A percentile compares a stretch with the other conserved stretches of the same genome.
Evolutionary conservation across 1,140 invertebrate species (phyloP).

Genomic region (Cydia strobilella): DNA sequence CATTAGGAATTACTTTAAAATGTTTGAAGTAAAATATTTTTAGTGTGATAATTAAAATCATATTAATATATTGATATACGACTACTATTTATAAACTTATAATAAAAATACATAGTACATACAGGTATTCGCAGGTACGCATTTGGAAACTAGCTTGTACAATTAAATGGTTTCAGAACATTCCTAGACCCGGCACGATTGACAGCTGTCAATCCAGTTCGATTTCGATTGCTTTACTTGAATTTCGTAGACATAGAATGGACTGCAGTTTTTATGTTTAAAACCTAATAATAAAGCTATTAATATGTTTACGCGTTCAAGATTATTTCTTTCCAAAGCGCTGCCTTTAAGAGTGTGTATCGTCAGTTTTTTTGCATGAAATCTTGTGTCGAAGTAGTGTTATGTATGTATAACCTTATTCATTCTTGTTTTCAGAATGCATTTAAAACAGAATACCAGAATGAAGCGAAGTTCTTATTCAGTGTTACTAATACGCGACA

Average conservation of each 20-base stretch:
- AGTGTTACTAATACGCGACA: slow-evolving; percentile 76
- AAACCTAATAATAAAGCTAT: slow-evolving; percentile 33
- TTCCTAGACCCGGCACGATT: neutral
- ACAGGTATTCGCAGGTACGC: too few relatives aligned
- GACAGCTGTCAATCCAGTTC: slow-evolving; percentile 2
- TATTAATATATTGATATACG: too few relatives aligned
- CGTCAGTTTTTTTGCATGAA: slow-evolving; percentile 23
- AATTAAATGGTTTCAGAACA: neutral
- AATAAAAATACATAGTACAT: too few relatives aligned
- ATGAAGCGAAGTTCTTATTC: slow-evolving; percentile 64
- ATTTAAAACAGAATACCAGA: slow-evolving; percentile 65
- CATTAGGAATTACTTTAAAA: too few relatives aligned
- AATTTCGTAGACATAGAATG: slow-evolving; percentile 26
- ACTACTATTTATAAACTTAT: too few relatives aligned
- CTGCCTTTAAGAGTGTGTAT: slow-evolving; percentile 60
- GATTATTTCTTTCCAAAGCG: slow-evolving; percentile 60
- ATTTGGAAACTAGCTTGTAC: neutral
- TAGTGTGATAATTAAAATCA: too few relatives aligned
- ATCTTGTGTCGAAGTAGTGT: slow-evolving; percentile 14
- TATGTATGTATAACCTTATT: slow-evolving; percentile 34
- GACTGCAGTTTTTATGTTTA: slow-evolving; percentile 20
- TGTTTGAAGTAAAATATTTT: too few relatives aligned
- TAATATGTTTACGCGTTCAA: slow-evolving; percentile 70
- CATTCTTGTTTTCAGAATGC: slow-evolving; percentile 62
- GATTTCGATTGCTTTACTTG: slow-evolving; percentile 28